Evolutionary conservation across 2,113 vertebrate genomes (phyloP), one percentile per base, ranked within the genome.

Genomic region (Ctenomys sociabilis): DNA sequence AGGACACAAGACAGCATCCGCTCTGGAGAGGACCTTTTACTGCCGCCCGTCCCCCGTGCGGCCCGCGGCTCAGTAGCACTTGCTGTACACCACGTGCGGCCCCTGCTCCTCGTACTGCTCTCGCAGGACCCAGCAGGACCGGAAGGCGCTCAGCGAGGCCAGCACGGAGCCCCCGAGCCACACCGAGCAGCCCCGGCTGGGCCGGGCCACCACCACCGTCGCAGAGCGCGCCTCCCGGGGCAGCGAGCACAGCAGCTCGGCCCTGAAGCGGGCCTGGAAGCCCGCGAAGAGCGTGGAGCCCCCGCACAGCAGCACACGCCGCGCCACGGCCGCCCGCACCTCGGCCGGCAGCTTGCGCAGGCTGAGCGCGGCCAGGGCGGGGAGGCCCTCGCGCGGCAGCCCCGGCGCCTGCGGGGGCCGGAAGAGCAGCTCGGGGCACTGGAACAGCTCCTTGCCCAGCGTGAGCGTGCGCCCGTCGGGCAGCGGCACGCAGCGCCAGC

Each of bases 131-230:
- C 98, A 98, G 57, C 97, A 98, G 0, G 98, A 91, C 95, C 98
- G 97, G 90, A 98, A 98, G 77, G 96, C 93, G 0, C 61, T 75
- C 81, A 98, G 77, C 0, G 98, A 98, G 49, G 98, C 98, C 26
- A 98, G 96, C 73, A 98, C 88, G 83, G 98, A 98, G 10, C 98
- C 98, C 1, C 98, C 98, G 0, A 93, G 91, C 98, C 98, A 98
- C 57, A 98, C 97, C 0, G 98, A 97, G 6, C 93, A 93, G 14
- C 94, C 90, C 32, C 97, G 66, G 49, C 49, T 37, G 7, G 97
- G 97, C 49, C 72, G 85, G 8, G 97, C 96, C 0, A 14, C 19
- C 64, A 98, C 97, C 13, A 70, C 93, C 22, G 54, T 57, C 54
- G 3, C 54, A 16, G 93, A 59, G 28, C 70, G 94, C 4, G 88